Evolutionary conservation across 2,888 invertebrate species (phyloP).

Genomic region (Amblyjoppa proteus): DNA sequence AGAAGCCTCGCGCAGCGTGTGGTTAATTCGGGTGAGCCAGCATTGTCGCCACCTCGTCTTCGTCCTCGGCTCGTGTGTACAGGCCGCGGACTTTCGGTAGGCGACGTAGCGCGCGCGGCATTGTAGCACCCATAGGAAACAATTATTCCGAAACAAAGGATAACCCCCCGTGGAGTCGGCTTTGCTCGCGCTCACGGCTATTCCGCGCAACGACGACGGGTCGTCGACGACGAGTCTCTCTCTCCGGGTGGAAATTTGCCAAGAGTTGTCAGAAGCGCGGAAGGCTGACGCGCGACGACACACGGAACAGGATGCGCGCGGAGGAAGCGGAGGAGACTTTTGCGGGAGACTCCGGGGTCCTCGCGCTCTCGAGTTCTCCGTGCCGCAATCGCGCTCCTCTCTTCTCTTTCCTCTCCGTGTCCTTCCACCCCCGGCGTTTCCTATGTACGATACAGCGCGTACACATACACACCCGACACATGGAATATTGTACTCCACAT

Average conservation of each 20-base stretch:
- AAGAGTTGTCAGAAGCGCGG: slow-evolving; percentile 74
- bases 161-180: slow-evolving; percentile 69
- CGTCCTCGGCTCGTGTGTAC: neutral
- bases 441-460: slow-evolving; percentile 4
- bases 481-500: slow-evolving; percentile 58
- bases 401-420: slow-evolving; percentile 11
- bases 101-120: slow-evolving; percentile 15
- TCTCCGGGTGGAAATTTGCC: slow-evolving; percentile 79
- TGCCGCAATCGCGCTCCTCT: slow-evolving; percentile 26
- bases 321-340: slow-evolving; percentile 65
- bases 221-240: slow-evolving; percentile 50
- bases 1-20: neutral
- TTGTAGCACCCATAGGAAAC: slow-evolving; percentile 75
- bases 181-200: slow-evolving; percentile 54
- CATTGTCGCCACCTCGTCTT: slow-evolving; percentile 32
- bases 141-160: slow-evolving; percentile 81
- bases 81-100: neutral
- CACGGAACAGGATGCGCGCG: slow-evolving; percentile 63
- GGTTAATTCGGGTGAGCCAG: neutral
- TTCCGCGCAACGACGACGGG: slow-evolving; percentile 45
- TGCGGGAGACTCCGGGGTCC: slow-evolving; percentile 16
- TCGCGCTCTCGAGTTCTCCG: slow-evolving; percentile 43
- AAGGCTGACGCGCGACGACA: slow-evolving; percentile 63
- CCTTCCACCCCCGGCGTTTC: neutral
- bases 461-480: slow-evolving; percentile 27